phyloP scores from a whole-genome alignment of 2,113 vertebrate genomes.

The Charadrius vociferus region DNA sequence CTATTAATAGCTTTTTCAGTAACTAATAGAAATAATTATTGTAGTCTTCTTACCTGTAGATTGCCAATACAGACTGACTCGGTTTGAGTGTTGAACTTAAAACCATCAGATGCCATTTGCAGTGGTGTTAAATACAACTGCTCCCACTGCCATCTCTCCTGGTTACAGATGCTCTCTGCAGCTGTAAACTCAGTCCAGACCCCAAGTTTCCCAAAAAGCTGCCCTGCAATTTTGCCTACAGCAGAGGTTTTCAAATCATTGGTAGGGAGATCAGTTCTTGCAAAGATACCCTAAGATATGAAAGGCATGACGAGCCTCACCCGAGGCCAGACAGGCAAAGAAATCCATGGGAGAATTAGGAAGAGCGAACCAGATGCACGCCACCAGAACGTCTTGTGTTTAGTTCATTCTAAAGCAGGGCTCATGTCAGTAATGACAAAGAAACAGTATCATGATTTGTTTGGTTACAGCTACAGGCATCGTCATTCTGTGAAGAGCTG shows the following conservation, averaged over 20 bases:
- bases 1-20: neutral
- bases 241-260: neutral
- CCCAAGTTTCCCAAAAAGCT: neutral
- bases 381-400: neutral
- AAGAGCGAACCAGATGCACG: neutral
- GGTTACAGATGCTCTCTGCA: neutral
- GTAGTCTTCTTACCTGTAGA: neutral
- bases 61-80: neutral
- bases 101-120: fast-evolving
- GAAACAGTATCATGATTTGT: neutral
- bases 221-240: neutral
- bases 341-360: neutral
- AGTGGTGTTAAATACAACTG: neutral
- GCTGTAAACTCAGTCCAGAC: neutral
- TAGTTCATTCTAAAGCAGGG: neutral
- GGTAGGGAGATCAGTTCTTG: neutral
- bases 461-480: neutral
- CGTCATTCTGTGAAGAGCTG: neutral
- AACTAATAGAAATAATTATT: neutral
- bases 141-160: neutral
- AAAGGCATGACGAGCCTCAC: neutral
- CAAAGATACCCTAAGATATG: neutral
- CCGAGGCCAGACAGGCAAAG: neutral
- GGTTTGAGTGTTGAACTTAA: neutral
- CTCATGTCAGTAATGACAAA: neutral